Evolutionary conservation across 2,888 invertebrate species (phyloP).

Genomic region (Tiliacea aurago): DNA sequence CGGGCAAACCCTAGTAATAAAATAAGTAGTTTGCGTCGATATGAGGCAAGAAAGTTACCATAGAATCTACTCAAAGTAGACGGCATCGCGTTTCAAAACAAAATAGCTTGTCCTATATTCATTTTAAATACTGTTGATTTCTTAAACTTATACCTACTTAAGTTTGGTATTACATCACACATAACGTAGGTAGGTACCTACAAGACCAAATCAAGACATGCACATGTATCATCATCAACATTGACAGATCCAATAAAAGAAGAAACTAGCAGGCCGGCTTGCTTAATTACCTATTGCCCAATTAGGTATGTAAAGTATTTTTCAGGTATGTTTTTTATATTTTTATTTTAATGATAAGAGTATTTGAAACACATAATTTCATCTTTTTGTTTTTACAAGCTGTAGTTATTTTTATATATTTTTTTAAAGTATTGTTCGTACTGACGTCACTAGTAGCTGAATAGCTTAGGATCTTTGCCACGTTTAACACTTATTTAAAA

Average conservation of each 20-base stretch:
- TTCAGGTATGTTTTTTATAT: too few species aligned
- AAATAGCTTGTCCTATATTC: neutral
- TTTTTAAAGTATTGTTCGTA: too few species aligned
- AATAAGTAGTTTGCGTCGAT: neutral
- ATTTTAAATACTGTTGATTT: neutral
- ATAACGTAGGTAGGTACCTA: neutral
- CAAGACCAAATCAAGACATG: conserved; percentile 10
- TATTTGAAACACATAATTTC: too few species aligned
- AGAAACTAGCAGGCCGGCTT: conserved; percentile 16
- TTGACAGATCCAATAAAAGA: conserved; percentile 42
- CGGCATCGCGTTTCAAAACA: neutral
- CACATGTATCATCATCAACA: conserved; percentile 55
- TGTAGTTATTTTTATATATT: too few species aligned
- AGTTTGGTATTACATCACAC: conserved; percentile 6
- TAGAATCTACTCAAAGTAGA: neutral
- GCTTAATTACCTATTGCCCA: conserved; percentile 42
- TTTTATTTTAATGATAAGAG: too few species aligned
- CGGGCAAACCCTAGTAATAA: too few species aligned
- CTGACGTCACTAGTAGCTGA: too few species aligned
- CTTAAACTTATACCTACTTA: too few species aligned
- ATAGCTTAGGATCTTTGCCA: too few species aligned
- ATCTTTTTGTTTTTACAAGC: too few species aligned
- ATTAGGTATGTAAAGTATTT: too few species aligned
- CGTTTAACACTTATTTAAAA: too few species aligned
- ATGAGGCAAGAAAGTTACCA: neutral